Conservation (phyloP, 1,140 invertebrate genomes). For the Pectinophora gossypiella region DNA sequence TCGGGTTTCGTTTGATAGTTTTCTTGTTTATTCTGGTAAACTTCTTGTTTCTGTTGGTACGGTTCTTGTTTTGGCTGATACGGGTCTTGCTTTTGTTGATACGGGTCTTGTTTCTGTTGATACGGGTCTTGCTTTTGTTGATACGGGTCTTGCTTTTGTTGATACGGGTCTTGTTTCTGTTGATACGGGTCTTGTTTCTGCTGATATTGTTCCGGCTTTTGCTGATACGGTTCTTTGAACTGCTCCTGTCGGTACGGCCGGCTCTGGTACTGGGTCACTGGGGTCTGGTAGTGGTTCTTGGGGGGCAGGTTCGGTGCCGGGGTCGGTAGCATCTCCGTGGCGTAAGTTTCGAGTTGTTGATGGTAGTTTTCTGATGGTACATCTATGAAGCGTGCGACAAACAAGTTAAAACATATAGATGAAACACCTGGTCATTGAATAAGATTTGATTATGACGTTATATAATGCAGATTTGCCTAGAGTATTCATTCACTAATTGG, state of each 20-base stretch:
- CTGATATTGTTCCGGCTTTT: constrained; percentile 15
- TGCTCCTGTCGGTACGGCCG: constrained; percentile 33
- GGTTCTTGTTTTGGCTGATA: constrained; percentile 26
- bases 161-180: background rate
- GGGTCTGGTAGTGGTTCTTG: constrained; percentile 60
- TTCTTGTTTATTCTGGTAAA: constrained; percentile 6
- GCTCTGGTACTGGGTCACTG: constrained; percentile 20
- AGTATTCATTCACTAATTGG: too few relatives aligned
- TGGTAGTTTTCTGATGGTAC: constrained; percentile 62
- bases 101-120: constrained; percentile 19
- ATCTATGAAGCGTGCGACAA: constrained; percentile 32
- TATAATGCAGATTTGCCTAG: too few relatives aligned
- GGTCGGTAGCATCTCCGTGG: constrained; percentile 60
- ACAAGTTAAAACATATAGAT: constrained; percentile 24
- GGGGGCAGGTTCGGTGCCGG: constrained; percentile 50
- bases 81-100: constrained; percentile 17
- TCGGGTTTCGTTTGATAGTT: background rate
- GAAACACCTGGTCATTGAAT: background rate
- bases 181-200: constrained; percentile 5
- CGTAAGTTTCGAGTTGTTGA: constrained; percentile 66
- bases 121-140: background rate
- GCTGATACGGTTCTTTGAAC: constrained; percentile 6
- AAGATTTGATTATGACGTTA: too few relatives aligned
- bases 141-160: background rate
- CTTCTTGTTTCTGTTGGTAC: constrained; percentile 17